Evolutionary conservation across 2,888 invertebrate genomes (phyloP).

Genomic region (Pristionchus entomophagus): DNA sequence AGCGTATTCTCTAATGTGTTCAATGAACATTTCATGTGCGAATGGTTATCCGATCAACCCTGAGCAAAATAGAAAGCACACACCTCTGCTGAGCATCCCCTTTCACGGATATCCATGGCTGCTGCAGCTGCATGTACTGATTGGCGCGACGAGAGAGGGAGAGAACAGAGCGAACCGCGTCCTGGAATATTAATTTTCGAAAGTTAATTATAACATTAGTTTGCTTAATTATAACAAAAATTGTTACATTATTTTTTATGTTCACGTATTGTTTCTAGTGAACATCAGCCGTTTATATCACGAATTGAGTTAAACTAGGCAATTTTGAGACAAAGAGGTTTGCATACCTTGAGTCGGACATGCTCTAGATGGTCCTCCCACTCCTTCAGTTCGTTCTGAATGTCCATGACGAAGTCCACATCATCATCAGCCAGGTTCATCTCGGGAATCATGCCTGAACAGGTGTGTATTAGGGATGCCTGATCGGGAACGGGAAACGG

Average conservation of each 20-base stretch:
- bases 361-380: conserved; percentile 68
- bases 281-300: too few species aligned
- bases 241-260: too few species aligned
- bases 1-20: too few species aligned
- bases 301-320: too few species aligned
- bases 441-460: conserved; percentile 66
- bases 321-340: too few species aligned
- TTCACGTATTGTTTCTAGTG: too few species aligned
- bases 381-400: conserved; percentile 62
- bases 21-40: too few species aligned
- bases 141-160: conserved; percentile 92
- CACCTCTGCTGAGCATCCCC: conserved; percentile 85
- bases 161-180: conserved; percentile 79
- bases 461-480: not conserved
- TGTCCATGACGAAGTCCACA: conserved; percentile 63
- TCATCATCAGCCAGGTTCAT: conserved; percentile 68
- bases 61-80: too few species aligned
- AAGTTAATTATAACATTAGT: not conserved
- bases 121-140: conserved; percentile 93
- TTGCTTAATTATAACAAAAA: too few species aligned
- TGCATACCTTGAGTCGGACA: conserved; percentile 63
- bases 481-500: not conserved
- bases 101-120: conserved; percentile 95
- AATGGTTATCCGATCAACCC: too few species aligned
- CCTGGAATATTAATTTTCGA: not conserved